Evolutionary conservation across 2,888 invertebrate species (phyloP).

Genomic region (Gymnoscelis rufifasciata): DNA sequence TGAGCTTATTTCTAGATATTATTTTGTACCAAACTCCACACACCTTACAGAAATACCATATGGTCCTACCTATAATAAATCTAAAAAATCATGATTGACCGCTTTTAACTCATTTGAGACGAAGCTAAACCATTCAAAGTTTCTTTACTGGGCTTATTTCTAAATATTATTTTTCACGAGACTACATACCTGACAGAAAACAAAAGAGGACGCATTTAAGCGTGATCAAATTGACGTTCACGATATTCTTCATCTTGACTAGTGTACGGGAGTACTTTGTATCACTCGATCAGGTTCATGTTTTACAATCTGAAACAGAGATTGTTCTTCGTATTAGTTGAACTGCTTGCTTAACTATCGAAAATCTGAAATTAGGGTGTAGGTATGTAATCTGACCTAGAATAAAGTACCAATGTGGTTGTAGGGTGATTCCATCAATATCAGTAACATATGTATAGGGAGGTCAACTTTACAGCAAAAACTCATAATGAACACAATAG

Average conservation of each 20-base stretch:
- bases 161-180: too few relatives aligned
- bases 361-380: too few relatives aligned
- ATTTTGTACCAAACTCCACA: too few relatives aligned
- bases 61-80: too few relatives aligned
- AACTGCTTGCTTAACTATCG: too few relatives aligned
- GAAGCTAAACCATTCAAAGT: neutral
- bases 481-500: neutral
- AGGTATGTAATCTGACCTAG: neutral
- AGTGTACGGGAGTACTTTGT: conserved; percentile 14
- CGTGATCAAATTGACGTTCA: conserved; percentile 86
- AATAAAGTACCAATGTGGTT: too few relatives aligned
- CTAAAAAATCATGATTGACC: conserved; percentile 10
- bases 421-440: neutral
- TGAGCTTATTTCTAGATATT: too few relatives aligned
- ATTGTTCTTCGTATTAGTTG: neutral
- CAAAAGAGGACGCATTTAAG: conserved; percentile 89
- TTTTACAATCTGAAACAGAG: conserved; percentile 23
- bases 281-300: conserved; percentile 22
- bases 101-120: too few relatives aligned
- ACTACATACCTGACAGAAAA: conserved; percentile 85
- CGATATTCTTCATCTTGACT: conserved; percentile 57
- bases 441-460: too few relatives aligned
- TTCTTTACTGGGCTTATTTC: neutral
- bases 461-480: too few relatives aligned
- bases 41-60: too few relatives aligned